Evolutionary conservation across 2,888 invertebrate species (phyloP), one percentile per base, ranked within the genome.

Genomic region (Chrysotoxum bicinctum): DNA sequence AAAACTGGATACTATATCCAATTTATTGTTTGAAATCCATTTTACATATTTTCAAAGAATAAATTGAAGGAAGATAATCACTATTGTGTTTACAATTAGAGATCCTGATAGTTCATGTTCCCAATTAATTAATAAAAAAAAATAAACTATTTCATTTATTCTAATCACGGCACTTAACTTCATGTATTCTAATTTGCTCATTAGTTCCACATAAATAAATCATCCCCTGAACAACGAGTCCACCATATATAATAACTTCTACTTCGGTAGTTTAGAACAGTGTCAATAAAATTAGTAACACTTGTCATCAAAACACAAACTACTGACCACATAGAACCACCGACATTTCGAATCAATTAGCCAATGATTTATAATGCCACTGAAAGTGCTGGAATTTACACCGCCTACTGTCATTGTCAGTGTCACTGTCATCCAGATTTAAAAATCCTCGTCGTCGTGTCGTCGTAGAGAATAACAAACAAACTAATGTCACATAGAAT

Each of bases 331-430:
- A 66, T 30, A n/a, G 72, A 69, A 45, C 37, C 16, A 48, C 23
- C 19, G 74, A 30, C 48, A 79, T 43, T 50, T 52, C 21, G 35
- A 77, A 68, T 77, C 77, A 70, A 72, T 73, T 66, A 45, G 35
- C 23, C 45, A 60, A 68, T 82, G 72, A 82, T 82, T 82, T 77
- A 82, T 77, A 72, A 54, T 77, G 72, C 77, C 70, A 77, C 52
- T 72, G 76, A 60, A 68, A 77, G 60, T 82, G 82, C 66, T 77
- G 82, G 82, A 77, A 82, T 82, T 72, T 77, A 77, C 60, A 72
- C 77, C 43, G 32, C 48, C 66, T 50, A 66, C 66, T 66, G 66
- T 50, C 66, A 50, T 30, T 45, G 45, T 19, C 64, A 64, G 30
- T 64, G 64, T 64, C 66, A 76, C 72, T 82, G 77, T 73, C 82